Conservation (phyloP, 2,113 vertebrate species). For the Siniperca chuatsi region DNA sequence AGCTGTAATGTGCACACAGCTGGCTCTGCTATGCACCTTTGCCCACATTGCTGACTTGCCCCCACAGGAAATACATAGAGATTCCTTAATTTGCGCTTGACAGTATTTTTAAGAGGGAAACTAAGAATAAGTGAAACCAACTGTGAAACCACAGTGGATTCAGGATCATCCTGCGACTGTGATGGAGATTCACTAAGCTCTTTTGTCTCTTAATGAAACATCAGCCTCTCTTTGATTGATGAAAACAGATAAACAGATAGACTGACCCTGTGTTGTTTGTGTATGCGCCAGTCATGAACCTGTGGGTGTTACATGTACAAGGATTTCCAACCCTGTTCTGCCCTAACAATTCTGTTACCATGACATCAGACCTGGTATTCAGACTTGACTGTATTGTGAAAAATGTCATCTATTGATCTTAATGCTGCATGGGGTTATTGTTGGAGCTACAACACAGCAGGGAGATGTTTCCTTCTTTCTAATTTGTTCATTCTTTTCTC, state of each 20-base stretch:
- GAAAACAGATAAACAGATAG: conserved; percentile 15
- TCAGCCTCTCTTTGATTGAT: background rate
- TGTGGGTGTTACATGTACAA: conserved; percentile 8
- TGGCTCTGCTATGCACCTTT: conserved; percentile 33
- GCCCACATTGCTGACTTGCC: background rate
- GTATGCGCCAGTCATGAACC: conserved; percentile 12
- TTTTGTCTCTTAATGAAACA: background rate
- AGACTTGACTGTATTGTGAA: conserved; percentile 34
- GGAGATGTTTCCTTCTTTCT: conserved; percentile 15
- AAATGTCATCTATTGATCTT: conserved; percentile 58
- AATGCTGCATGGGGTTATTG: conserved; percentile 10
- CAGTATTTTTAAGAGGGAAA: background rate
- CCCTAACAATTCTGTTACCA: conserved; percentile 54
- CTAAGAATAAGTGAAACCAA: background rate
- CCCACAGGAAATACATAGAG: conserved; percentile 21
- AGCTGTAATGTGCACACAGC: conserved; percentile 36
- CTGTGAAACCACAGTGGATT: conserved; percentile 5
- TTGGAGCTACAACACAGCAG: conserved; percentile 15
- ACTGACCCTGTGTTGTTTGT: background rate
- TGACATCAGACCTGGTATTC: conserved; percentile 47
- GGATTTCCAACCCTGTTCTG: conserved; percentile 25
- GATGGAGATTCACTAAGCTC: background rate
- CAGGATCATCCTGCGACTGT: background rate
- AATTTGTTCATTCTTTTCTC: background rate
- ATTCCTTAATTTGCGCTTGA: conserved; percentile 14